Evolutionary conservation across 2,797 vertebrate genomes (phyloP), one percentile per base, ranked within the genome.

Genomic region (Scolopax rusticola): DNA sequence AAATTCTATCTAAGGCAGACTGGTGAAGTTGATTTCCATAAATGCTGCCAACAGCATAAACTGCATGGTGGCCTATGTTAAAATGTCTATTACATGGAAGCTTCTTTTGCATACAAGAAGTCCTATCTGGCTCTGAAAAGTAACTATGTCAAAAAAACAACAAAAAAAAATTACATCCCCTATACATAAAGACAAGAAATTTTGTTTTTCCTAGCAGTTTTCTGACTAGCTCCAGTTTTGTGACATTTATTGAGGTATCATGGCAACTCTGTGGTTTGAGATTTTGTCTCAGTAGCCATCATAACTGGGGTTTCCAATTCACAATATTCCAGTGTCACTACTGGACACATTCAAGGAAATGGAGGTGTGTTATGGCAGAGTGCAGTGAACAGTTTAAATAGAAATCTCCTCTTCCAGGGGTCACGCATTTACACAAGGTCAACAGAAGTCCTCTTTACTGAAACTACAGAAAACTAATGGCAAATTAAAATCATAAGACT

Each of bases 101-200:
- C 4, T 94, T 89, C 45, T 80, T 92, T 73, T 63, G 18, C 8
- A 43, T 61, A 78, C 43, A 80, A 64, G 30, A 79, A 87, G n/a
- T 57, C 20, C 6, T 45, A 9, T 11, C 14, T 5, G 81, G 15
- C 51, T 83, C 36, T 45, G n/a, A 89, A 81, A 63, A 36, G 30
- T 3, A 50, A n/a, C 15, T 59, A 24, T 19, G 10, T 13, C 10
- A 53, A 53, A 61, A 64, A 25, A 54, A 33, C 36, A 36, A 36
- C 36, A 13, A 11, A 10, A 9, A 17, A 28, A 4, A 25, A 28
- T 15, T 12, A 15, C 15, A 57, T 3, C 1, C 6, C 4, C 20
- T 38, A 50, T 5, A 38, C 12, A 64, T 7, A 69, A 33, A 73
- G 12, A 65, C 7, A 84, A 54, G 8, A 56, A 48, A 28, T 24